Evolutionary conservation across 2,113 vertebrate genomes (phyloP).

Genomic region (Xiphophorus hellerii): DNA sequence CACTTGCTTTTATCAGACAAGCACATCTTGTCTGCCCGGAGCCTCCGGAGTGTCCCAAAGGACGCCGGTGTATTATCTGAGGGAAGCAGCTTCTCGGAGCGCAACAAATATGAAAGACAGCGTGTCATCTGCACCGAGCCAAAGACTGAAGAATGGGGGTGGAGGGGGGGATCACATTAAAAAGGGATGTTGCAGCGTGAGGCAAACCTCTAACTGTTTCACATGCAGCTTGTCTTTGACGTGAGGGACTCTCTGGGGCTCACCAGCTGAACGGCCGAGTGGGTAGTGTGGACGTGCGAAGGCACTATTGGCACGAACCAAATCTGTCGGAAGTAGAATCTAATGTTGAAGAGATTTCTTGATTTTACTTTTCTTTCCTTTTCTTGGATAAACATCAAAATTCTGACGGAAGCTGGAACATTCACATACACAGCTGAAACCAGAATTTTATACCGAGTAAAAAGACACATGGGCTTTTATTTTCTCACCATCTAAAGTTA

Average conservation of each 20-base stretch:
- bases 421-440: too few relatives aligned
- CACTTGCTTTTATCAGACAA: slow-evolving; percentile 70
- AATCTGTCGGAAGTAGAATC: not conserved
- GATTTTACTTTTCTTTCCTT: not conserved
- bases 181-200: slow-evolving; percentile 39
- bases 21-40: slow-evolving; percentile 67
- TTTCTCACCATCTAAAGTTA: too few relatives aligned
- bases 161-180: slow-evolving; percentile 24
- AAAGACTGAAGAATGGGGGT: slow-evolving; percentile 15
- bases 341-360: not conserved
- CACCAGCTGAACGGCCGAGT: slow-evolving; percentile 9
- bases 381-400: not conserved
- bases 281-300: not conserved
- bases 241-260: slow-evolving; percentile 26
- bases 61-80: slow-evolving; percentile 65
- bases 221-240: slow-evolving; percentile 45
- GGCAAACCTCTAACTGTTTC: slow-evolving; percentile 37
- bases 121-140: slow-evolving; percentile 46
- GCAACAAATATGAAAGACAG: slow-evolving; percentile 26
- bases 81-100: slow-evolving; percentile 70
- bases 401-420: too few relatives aligned
- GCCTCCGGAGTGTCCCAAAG: slow-evolving; percentile 58
- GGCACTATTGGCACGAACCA: not conserved
- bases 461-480: too few relatives aligned
- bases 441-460: too few relatives aligned